phyloP scores from a whole-genome alignment of 2,113 vertebrate species.

The Craseonycteris thonglongyai region DNA sequence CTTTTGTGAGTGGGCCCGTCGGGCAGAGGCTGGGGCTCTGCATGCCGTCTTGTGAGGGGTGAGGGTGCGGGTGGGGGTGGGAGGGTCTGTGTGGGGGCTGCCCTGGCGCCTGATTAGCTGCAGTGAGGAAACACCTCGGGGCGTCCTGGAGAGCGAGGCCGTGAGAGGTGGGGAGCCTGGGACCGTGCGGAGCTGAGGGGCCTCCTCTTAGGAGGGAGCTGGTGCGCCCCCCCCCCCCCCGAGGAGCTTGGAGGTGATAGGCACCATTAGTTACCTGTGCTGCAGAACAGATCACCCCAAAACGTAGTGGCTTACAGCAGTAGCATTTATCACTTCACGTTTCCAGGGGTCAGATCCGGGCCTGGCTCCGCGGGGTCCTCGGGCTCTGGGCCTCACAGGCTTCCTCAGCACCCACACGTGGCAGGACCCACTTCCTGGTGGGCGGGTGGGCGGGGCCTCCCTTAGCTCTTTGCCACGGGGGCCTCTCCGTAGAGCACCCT shows the following conservation, averaged over 20 bases:
- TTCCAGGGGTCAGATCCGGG: background rate
- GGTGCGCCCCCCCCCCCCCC: background rate
- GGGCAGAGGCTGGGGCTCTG: background rate
- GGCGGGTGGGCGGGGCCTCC: too few relatives aligned
- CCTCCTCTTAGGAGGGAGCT: background rate
- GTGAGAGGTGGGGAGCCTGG: background rate
- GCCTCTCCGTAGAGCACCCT: rapidly evolving
- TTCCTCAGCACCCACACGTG: rapidly evolving
- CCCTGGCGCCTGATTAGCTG: background rate
- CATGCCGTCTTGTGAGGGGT: rapidly evolving
- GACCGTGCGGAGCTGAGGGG: background rate
- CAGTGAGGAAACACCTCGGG: background rate
- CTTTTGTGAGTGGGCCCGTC: rapidly evolving
- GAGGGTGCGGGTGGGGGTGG: too few relatives aligned
- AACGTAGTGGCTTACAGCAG: background rate
- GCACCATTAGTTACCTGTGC: rapidly evolving
- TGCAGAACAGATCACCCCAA: rapidly evolving
- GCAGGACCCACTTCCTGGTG: background rate
- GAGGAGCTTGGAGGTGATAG: background rate
- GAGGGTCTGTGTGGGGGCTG: background rate
- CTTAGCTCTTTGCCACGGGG: too few relatives aligned
- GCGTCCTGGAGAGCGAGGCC: background rate
- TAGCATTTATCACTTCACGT: rapidly evolving
- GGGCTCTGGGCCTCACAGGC: background rate
- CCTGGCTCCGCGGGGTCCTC: background rate